Evolutionary conservation across 2,797 vertebrate species (phyloP), one percentile per base, ranked within the genome.

Genomic region (Scomberomorus guttatus): DNA sequence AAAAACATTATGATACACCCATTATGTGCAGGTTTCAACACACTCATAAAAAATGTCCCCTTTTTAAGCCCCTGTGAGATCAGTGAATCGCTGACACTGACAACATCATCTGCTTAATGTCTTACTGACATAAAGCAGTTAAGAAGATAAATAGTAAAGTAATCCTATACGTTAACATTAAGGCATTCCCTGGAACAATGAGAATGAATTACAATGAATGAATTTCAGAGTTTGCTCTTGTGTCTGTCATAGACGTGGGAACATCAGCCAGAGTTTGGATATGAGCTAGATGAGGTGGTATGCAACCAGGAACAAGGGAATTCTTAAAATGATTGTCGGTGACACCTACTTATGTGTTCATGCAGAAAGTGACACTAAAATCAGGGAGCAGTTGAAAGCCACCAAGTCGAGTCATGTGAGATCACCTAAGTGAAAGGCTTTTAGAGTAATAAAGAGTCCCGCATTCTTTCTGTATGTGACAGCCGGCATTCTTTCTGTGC

Each of bases 331-430:
- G 34, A 71, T 55, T 77, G 62, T 71, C 34, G 50, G 46, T 66
- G 52, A 56, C 15, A 57, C 15, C 24, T 58, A 44, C 56, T 59
- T 22, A 20, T 20, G 14, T 3, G 13, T 8, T 62, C 15, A 29
- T n/a, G 44, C 39, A 63, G 32, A 62, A 56, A 54, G 55, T 51
- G 54, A 77, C 22, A 37, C 5, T 44, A 24, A 58, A 59, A 42
- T 18, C 24, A 61, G 13, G 15, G 51, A 64, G 42, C n/a, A 65
- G 81, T 11, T 59, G 7, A 67, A 82, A 83, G 46, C 25, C 54
- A 75, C 81, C 69, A 72, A n/a, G 61, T 54, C 32, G 11, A 39
- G 55, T 81, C 80, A 82, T 44, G 71, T 72, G 76, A 80, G 63
- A 37, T 71, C 50, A 56, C 29, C 9, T 54, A 18, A 6, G 62